A percentile compares a stretch with the other conserved stretches of the same genome.
phyloP scores from a whole-genome alignment of 1,140 invertebrate species.

The Sycophaga agraensis region DNA sequence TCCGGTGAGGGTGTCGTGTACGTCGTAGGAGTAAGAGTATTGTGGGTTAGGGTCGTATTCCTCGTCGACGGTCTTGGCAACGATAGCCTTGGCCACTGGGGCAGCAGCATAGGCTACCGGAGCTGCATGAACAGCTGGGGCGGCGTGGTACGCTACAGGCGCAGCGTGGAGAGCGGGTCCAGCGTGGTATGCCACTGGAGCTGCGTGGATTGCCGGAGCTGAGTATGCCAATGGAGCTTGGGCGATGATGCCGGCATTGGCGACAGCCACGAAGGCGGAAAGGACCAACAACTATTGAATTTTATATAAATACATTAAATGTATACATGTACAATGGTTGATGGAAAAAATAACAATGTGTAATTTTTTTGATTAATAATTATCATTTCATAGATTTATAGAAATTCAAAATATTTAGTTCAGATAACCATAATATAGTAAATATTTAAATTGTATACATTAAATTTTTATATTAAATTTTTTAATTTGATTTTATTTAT shows the following conservation, averaged over 20 bases:
- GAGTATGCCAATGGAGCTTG: slow-evolving; percentile 6
- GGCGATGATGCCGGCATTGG: slow-evolving; percentile 46
- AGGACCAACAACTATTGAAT: slow-evolving; percentile 55
- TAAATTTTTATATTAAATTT: too few relatives aligned
- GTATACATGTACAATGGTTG: too few relatives aligned
- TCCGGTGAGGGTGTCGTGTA: slow-evolving; percentile 59
- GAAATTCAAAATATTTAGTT: too few relatives aligned
- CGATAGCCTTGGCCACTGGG: slow-evolving; percentile 37
- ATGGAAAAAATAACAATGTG: too few relatives aligned
- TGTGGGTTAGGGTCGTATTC: slow-evolving; percentile 60
- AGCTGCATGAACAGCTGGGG: slow-evolving; percentile 24
- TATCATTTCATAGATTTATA: too few relatives aligned
- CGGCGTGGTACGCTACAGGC: background rate
- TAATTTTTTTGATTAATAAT: too few relatives aligned
- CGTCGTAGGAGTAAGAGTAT: slow-evolving; percentile 61
- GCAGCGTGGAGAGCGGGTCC: slow-evolving; percentile 13
- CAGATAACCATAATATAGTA: too few relatives aligned
- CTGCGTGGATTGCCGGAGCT: too few relatives aligned
- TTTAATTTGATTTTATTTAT: too few relatives aligned
- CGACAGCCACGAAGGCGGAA: slow-evolving; percentile 53
- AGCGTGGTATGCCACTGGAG: slow-evolving; percentile 31
- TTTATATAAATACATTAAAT: too few relatives aligned
- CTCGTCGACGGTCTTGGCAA: slow-evolving; percentile 42
- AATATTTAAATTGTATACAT: too few relatives aligned
- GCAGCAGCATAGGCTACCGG: slow-evolving; percentile 39